phyloP scores from a whole-genome alignment of 2,797 vertebrate genomes.

The Takifugu rubripes region DNA sequence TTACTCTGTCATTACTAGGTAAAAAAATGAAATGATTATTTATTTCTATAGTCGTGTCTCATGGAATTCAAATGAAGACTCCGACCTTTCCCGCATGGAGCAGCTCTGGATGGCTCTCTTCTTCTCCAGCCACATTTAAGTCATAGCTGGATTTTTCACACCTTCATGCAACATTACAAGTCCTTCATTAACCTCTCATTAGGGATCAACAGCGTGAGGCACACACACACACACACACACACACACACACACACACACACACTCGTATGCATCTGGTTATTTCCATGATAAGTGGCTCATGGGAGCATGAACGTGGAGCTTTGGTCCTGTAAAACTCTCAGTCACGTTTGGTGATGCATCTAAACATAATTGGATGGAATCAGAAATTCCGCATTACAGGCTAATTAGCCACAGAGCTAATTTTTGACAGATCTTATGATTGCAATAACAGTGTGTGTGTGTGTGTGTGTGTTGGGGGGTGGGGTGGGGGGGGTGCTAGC shows the following conservation, averaged over 20 bases:
- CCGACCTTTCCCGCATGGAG: not conserved
- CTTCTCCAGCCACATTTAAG: constrained; percentile 33
- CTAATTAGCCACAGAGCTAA: constrained; percentile 55
- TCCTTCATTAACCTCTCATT: constrained; percentile 58
- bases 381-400: constrained; percentile 45
- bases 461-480: constrained; percentile 16
- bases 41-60: not conserved
- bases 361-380: constrained; percentile 51
- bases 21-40: too few species aligned
- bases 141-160: constrained; percentile 27
- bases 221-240: constrained; percentile 9
- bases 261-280: constrained; percentile 23
- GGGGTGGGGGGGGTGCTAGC: constrained; percentile 34
- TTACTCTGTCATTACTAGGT: too few species aligned
- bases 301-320: constrained; percentile 33
- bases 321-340: constrained; percentile 36
- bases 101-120: constrained; percentile 28
- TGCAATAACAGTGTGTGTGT: constrained; percentile 36
- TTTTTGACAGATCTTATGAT: constrained; percentile 66
- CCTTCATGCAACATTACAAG: constrained; percentile 36
- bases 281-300: constrained; percentile 38
- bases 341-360: constrained; percentile 48
- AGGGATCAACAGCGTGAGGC: constrained; percentile 48
- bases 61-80: not conserved
- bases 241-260: constrained; percentile 8